Evolutionary conservation across 2,797 vertebrate species (phyloP).

Genomic region (Eutrigla gurnardus): DNA sequence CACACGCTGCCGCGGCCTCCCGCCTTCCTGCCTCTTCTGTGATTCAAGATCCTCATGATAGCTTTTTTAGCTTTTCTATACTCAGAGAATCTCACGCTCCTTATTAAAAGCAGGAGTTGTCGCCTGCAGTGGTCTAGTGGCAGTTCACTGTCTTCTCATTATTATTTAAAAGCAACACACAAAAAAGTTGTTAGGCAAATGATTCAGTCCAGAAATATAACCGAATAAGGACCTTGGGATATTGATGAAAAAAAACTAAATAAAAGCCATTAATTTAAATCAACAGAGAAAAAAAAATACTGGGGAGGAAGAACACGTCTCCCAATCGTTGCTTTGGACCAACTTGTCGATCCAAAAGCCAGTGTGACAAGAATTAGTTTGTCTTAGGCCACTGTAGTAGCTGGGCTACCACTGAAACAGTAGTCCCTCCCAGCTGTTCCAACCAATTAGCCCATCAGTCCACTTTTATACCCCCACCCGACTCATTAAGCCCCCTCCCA

Average conservation of each 20-base stretch:
- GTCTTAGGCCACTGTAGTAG: slow-evolving; percentile 70
- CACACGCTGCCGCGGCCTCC: slow-evolving; percentile 56
- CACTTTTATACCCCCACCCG: slow-evolving; percentile 48
- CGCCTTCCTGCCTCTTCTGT: slow-evolving; percentile 82
- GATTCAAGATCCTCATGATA: slow-evolving; percentile 69
- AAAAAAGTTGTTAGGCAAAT: slow-evolving; percentile 89
- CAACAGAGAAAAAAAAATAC: slow-evolving; percentile 67
- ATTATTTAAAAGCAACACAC: slow-evolving; percentile 84
- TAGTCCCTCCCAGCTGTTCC: slow-evolving; percentile 72
- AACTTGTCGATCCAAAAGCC: slow-evolving; percentile 51
- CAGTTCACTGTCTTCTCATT: slow-evolving; percentile 74
- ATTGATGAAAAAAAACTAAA: slow-evolving; percentile 80
- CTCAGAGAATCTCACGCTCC: slow-evolving; percentile 61
- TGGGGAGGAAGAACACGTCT: slow-evolving; percentile 66
- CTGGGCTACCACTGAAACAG: slow-evolving; percentile 64
- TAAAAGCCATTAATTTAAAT: slow-evolving; percentile 68
- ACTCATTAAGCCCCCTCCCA: slow-evolving; percentile 49
- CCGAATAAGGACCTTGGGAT: slow-evolving; percentile 77
- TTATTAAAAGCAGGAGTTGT: slow-evolving; percentile 62
- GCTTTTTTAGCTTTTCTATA: slow-evolving; percentile 44
- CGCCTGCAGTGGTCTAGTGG: slow-evolving; percentile 67
- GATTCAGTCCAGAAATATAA: slow-evolving; percentile 66
- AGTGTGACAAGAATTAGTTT: slow-evolving; percentile 57
- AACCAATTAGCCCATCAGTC: slow-evolving; percentile 50
- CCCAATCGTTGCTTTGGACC: slow-evolving; percentile 57